Percentiles rank a stretch among this genome's conserved stretches.
Conservation (phyloP, 1,140 invertebrate genomes). For the Diabrotica undecimpunctata region DNA sequence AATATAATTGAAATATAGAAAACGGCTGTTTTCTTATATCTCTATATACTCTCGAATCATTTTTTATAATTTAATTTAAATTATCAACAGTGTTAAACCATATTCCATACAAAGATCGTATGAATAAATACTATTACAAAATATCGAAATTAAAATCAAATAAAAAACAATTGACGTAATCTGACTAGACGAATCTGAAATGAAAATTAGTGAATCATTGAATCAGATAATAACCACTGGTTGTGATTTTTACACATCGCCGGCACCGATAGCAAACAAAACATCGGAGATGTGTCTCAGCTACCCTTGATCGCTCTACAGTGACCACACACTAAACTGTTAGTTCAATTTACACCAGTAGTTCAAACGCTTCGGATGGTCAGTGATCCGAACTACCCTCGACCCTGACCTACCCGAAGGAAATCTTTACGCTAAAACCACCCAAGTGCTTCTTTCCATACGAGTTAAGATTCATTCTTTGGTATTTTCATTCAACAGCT, state of each 20-base stretch:
- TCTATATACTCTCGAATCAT: no score
- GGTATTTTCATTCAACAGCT: background rate
- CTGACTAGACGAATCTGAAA: conserved; percentile 10
- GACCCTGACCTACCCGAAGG: conserved; percentile 42
- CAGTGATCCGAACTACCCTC: conserved; percentile 48
- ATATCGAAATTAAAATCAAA: background rate
- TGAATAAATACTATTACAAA: background rate
- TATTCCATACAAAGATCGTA: no score
- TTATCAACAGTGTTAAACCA: no score
- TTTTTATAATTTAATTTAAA: no score
- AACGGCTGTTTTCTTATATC: no score
- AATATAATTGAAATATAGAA: no score
- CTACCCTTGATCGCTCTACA: conserved; percentile 42
- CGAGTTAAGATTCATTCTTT: background rate
- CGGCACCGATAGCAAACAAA: conserved; percentile 7
- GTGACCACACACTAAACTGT: conserved; percentile 44
- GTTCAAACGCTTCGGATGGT: conserved; percentile 41
- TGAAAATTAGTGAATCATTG: conserved; percentile 12
- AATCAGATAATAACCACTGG: conserved; percentile 14
- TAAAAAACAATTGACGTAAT: background rate
- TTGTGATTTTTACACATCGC: conserved; percentile 16
- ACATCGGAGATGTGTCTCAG: conserved; percentile 9
- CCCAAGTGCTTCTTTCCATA: conserved; percentile 18
- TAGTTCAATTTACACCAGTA: conserved; percentile 38
- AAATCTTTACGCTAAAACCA: conserved; percentile 35